Evolutionary conservation across 2,113 vertebrate genomes (phyloP), one percentile per base, ranked within the genome.

Genomic region (Malaclemys terrapin): DNA sequence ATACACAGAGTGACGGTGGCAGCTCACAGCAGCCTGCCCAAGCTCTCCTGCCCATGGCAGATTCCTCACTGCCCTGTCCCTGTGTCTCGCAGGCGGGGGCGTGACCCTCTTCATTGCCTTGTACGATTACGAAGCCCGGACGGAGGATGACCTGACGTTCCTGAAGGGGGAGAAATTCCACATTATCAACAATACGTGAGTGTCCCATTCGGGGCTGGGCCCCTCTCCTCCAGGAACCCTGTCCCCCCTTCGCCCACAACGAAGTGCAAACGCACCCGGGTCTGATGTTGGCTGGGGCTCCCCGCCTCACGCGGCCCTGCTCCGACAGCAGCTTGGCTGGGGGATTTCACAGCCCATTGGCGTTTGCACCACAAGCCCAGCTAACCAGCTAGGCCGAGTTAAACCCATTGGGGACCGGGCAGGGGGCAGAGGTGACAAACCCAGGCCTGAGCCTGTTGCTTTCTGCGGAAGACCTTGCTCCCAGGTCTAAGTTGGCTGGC

Each of bases 91-190:
- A 99, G 99, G 99, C 3, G 98, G 98, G 2, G 99, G 99, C 2
- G 99, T 99, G 88, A 99, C 99, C 0, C 97, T 99, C 80, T 99
- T 99, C 91, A 95, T 99, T 9, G 99, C 99, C 5, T 96, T 99
- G 76, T 99, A 99, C 10, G 99, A 99, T 86, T 99, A 99, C 1
- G 99, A 99, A 57, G 99, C 99, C 90, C 98, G 99, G 80, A 99
- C 99, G 0, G 99, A 99, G 93, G 99, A 99, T 45, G 99, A 99
- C 95, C 97, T 99, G 45, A 98, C 98, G 6, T 99, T 99, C 97
- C 97, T 97, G 96, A 99, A 99, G 96, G 99, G 99, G 87, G 99
- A 99, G 94, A 99, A 99, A 97, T 99, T 99, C 94, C 99, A 99
- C 95, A 99, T 99, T 93, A 99, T 99, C 98, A 99, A 99, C 97